Evolutionary conservation across 2,113 vertebrate species (phyloP).

Genomic region (Ia io): DNA sequence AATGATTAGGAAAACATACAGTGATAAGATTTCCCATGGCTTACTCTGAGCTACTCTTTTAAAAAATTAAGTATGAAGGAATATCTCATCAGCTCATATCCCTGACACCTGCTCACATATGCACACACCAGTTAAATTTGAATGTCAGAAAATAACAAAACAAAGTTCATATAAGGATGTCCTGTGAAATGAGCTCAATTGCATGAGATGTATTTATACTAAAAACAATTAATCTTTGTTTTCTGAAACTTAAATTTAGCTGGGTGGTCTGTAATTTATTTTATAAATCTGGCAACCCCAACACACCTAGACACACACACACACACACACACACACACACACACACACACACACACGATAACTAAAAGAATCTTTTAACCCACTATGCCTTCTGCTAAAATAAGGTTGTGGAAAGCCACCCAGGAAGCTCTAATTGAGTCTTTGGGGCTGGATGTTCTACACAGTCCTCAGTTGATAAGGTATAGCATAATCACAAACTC

Average conservation of each 20-base stretch:
- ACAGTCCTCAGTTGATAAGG: background rate
- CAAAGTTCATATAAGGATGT: background rate
- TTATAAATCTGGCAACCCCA: background rate
- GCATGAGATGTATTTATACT: background rate
- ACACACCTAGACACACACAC: background rate
- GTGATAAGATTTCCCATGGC: background rate
- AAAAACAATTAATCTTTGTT: background rate
- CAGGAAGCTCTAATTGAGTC: background rate
- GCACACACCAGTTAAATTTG: background rate
- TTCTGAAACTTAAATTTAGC: background rate
- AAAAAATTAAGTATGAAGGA: constrained; percentile 11
- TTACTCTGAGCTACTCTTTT: background rate
- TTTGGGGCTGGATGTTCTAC: background rate
- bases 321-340: background rate
- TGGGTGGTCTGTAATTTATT: background rate
- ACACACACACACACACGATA: background rate
- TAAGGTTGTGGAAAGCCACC: background rate
- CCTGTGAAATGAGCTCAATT: background rate
- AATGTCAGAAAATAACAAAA: background rate
- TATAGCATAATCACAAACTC: background rate
- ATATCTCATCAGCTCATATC: background rate
- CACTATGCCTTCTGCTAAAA: background rate
- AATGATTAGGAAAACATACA: background rate
- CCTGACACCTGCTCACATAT: background rate
- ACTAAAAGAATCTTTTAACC: background rate